phyloP scores from a whole-genome alignment of 2,888 invertebrate genomes.

The Nemotelus pantherinus region DNA sequence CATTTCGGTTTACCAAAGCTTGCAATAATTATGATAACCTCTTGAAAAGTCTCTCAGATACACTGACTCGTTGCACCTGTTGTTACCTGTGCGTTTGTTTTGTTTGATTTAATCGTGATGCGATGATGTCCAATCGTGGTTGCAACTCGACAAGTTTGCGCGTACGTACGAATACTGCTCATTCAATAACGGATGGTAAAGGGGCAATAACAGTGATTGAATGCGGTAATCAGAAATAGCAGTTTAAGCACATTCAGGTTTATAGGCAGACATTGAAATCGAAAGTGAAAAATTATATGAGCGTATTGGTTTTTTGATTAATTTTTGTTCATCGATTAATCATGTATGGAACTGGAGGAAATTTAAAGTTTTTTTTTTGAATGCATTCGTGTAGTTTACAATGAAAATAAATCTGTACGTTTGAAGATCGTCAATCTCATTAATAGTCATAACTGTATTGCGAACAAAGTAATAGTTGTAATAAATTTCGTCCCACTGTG shows the following conservation, averaged over 20 bases:
- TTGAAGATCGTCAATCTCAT: too few relatives aligned
- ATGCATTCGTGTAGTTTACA: too few relatives aligned
- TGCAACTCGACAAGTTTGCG: background rate
- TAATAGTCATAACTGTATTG: too few relatives aligned
- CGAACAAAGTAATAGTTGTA: too few relatives aligned
- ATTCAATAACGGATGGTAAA: background rate
- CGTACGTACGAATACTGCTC: background rate
- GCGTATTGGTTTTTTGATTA: background rate
- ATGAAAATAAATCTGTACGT: too few relatives aligned
- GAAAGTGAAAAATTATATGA: conserved; percentile 3
- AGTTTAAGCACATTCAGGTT: background rate
- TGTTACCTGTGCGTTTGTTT: background rate
- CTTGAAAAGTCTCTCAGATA: conserved; percentile 2
- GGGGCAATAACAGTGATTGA: conserved; percentile 2
- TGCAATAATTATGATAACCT: background rate
- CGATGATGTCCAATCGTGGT: too few relatives aligned
- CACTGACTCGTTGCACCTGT: background rate
- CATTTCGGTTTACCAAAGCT: too few relatives aligned
- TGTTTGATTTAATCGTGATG: background rate
- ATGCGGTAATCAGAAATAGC: conserved; percentile 20
- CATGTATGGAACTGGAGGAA: background rate
- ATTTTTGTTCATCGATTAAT: background rate
- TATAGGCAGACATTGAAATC: background rate
- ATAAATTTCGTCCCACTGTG: too few relatives aligned
- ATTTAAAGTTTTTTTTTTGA: background rate